Evolutionary conservation across 1,140 invertebrate genomes (phyloP), one percentile per base, ranked within the genome.

Genomic region (Ooceraea biroi): DNA sequence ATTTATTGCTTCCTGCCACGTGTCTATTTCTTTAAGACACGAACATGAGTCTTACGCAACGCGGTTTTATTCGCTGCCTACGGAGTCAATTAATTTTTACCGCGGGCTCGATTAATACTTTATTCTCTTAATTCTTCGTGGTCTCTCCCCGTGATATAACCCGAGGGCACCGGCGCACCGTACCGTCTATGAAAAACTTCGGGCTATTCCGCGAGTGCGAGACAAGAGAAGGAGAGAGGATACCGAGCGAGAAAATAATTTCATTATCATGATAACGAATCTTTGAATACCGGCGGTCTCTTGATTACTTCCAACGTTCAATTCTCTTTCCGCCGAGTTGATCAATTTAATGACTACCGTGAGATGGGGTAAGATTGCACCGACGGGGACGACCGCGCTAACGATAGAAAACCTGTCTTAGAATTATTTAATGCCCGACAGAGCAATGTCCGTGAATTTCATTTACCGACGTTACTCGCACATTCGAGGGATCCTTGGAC

Each of bases 201-300:
- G 50, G 30, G n/a, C 74, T 25, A 57, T 57, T 72, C 25, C 11
- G n/a, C 25, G 57, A 58, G 72, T n/a, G n/a, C 36, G 36, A 36
- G 7, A 7, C 36, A 36, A 66, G 44, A 77, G 50, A 48, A 46
- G 66, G 44, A 66, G 58, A 57, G 72, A 57, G 61, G 30, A 48
- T 73, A 41, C 55, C 48, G 48, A 65, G 58, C 17, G 44, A 27
- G 82, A 84, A 83, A 83, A 83, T 83, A 78, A 83, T 83, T 83
- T 83, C 82, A 78, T 83, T 83, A 83, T 78, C 61, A 76, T 65
- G 82, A 78, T 83, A 83, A 83, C 82, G 58, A 74, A 68, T 83
- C 82, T 83, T 78, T 66, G 73, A 65, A 83, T 83, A 83, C 50
- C 73, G 36, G 44, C 72, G 72, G 55, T 66, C 55, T 82, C 71